Evolutionary conservation across 30 jellyfish, hydroid and myxozoan genomes (phyloP).

Genomic region (Pelagia noctiluca): DNA sequence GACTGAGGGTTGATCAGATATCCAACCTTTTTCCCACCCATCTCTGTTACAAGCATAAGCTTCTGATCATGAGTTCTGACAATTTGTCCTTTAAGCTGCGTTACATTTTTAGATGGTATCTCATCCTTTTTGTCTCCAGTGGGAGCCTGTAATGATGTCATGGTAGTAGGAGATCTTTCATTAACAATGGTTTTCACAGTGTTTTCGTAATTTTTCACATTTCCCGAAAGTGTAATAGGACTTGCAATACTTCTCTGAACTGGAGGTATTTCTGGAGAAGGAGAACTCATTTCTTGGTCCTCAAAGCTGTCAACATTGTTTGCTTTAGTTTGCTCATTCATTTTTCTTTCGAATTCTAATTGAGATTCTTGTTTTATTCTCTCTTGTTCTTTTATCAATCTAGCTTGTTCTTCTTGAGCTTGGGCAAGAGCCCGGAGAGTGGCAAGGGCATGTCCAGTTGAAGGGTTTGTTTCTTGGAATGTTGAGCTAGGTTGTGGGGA

Average conservation of each 20-base stretch:
- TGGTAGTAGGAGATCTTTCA: constrained; percentile 15
- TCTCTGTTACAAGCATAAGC: constrained; percentile 96
- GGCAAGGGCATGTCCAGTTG: constrained; percentile 71
- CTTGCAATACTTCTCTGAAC: no score
- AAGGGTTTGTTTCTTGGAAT: constrained; percentile 10
- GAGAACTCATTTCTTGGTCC: no score
- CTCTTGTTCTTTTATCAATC: constrained; percentile 56
- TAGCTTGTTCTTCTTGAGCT: constrained; percentile 76
- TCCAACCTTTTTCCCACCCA: constrained; percentile 95
- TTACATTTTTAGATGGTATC: constrained; percentile 38
- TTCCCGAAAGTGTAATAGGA: no score
- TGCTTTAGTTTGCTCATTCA: no score
- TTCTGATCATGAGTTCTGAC: constrained; percentile 93
- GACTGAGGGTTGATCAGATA: constrained; percentile 83
- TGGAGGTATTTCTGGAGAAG: no score
- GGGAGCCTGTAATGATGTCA: constrained; percentile 38
- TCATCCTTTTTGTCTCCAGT: constrained; percentile 46
- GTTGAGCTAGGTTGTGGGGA: no score
- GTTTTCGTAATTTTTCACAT: no score
- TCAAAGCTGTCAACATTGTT: no score
- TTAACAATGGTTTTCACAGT: background rate
- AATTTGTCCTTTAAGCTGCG: constrained; percentile 88
- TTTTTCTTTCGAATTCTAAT: no score
- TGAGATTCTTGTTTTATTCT: constrained; percentile 51
- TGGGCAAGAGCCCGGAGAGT: constrained; percentile 68